These are phyloP conservation scores for Glaucidium brasilianum DNA, from an alignment of 2,113 vertebrate species.

Conservation along the genomic window DNA sequence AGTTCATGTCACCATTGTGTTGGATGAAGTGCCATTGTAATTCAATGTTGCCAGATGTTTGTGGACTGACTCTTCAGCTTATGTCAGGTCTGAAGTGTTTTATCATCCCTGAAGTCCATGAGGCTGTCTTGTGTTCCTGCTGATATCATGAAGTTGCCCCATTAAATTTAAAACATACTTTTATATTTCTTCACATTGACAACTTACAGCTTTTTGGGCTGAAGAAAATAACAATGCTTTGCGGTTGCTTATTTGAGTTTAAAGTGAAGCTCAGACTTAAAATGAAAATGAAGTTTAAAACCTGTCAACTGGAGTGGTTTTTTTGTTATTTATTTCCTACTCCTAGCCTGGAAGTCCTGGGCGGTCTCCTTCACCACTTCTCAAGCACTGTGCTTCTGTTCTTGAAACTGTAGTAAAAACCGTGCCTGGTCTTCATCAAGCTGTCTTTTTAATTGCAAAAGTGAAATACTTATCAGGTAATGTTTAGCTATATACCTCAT, in stretches of 20 bases:
- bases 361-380: conserved; percentile 81
- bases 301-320: not conserved
- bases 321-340: not conserved
- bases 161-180: not conserved
- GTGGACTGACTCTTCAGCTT: not conserved
- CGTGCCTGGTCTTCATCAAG: conserved; percentile 88
- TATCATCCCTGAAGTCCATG: not conserved
- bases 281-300: not conserved
- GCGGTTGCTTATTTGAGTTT: not conserved
- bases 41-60: not conserved
- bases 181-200: not conserved
- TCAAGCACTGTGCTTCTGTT: conserved; percentile 85
- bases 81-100: not conserved
- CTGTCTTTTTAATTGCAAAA: conserved; percentile 87
- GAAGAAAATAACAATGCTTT: not conserved
- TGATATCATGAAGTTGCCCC: not conserved
- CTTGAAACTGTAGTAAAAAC: conserved; percentile 90
- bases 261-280: not conserved
- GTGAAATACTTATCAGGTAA: conserved; percentile 92
- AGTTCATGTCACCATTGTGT: not conserved
- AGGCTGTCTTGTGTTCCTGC: not conserved
- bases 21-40: not conserved
- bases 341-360: conserved; percentile 82
- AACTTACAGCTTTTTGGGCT: not conserved
- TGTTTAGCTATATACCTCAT: not conserved